Base-by-base conservation (phyloP, 2,113 vertebrate species). In the Synodontis membranacea region DNA sequence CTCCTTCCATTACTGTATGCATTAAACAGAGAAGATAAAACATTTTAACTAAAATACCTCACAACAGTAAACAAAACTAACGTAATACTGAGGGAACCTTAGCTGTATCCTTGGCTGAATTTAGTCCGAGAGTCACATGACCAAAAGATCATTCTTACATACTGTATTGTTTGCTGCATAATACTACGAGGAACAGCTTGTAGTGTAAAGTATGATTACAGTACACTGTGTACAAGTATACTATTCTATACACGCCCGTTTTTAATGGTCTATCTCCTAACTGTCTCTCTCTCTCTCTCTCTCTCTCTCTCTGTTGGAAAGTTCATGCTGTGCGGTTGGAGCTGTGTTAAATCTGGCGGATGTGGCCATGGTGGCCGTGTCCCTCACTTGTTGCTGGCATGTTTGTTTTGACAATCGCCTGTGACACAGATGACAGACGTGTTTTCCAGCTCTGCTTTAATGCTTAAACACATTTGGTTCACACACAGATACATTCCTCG, bases 321-420 rank as follows among this genome's bases (percentile, higher is more conserved):
- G 89, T 89, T 89, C 89, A 91, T 88, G 90, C 92, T 88, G 91
- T 92, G 93, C 91, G 93, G 94, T 93, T 90, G 84, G 75, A 44
- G 87, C 91, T 92, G 92, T 91, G 93, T 94, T 90, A 88, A 91
- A 90, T 88, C 88, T 84, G 91, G 91, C 86, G 92, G 92, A 92
- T 94, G 93, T 93, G 93, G 93, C 92, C 91, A 91, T 85, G 80
- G 93, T 91, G 91, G 91, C 90, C 87, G 91, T 89, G 89, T 87
- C 88, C 89, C 90, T 85, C 88, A 91, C 90, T 91, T 93, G 92
- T 92, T 94, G 86, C 91, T 91, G 93, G 91, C 90, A 88, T 94
- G 92, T 93, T 92, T 94, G 91, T 94, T 94, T 93, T 93, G 94
- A 95, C 92, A 94, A 91, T 94, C 89, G 83, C 90, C 92, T 91